Evolutionary conservation across 2,113 vertebrate species (phyloP), one percentile per base, ranked within the genome.

Genomic region (Hyla sarda): DNA sequence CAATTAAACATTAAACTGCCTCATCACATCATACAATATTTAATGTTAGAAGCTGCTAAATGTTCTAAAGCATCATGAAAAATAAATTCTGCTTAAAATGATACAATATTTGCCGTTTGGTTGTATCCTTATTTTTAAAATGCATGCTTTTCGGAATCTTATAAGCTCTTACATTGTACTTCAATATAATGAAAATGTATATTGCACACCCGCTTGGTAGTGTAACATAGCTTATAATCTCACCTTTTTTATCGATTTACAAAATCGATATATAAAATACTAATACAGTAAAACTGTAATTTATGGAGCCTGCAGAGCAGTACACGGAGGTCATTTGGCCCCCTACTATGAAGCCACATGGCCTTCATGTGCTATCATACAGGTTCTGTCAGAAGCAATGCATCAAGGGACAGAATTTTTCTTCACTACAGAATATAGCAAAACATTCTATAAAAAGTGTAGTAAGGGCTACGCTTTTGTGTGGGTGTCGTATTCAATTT

Each of bases 1-100:
- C 48, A 50, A 37, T 76, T 48, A 23, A 76, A 76, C 11, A 10
- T 50, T 50, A 50, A 76, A 50, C 12, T 76, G 45, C 47, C n/a
- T 50, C 48, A 28, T 76, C 73, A 76, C 73, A 76, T 30, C 25
- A 50, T 50, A 50, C 45, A 76, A 37, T 50, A 50, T 76, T 76
- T 76, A 50, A 50, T 76, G 45, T 76, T 30, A 25, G 73, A 28
- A n/a, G 13, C 45, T 50, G n/a, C 16, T 67, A 67, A 67, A 67
- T 67, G 30, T 32, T 67, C 32, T 32, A 67, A 67, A 67, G 62
- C 62, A 32, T 32, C 28, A 67, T 67, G 25, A 67, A 67, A 67
- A 67, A 32, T 19, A 67, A 32, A 17, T 67, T 67, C 16, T 67
- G 23, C 62, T 8, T 67, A 32, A 67, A 67, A 32, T 32, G 13